phyloP scores from a whole-genome alignment of 1,140 invertebrate genomes.

The Drosophila chauvacae region DNA sequence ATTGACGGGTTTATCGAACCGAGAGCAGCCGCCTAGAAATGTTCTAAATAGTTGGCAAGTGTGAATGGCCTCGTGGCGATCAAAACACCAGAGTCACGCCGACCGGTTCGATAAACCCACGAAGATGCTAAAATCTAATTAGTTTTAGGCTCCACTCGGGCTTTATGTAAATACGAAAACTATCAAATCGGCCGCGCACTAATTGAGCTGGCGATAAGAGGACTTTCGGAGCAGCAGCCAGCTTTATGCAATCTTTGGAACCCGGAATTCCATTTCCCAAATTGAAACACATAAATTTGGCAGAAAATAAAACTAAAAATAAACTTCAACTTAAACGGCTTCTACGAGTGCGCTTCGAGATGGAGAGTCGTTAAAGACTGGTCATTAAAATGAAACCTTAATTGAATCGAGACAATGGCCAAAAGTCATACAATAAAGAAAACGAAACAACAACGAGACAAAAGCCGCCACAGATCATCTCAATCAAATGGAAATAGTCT shows the following conservation, averaged over 20 bases:
- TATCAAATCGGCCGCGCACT: slow-evolving; percentile 41
- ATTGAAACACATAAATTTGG: slow-evolving; percentile 69
- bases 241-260: slow-evolving; percentile 49
- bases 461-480: slow-evolving; percentile 31
- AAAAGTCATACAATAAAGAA: slow-evolving; percentile 20
- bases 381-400: slow-evolving; percentile 49
- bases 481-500: slow-evolving; percentile 60
- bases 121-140: slow-evolving; percentile 55
- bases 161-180: slow-evolving; percentile 65
- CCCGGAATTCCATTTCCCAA: slow-evolving; percentile 68
- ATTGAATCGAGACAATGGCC: slow-evolving; percentile 50
- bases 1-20: slow-evolving; percentile 14
- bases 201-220: slow-evolving; percentile 50
- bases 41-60: slow-evolving; percentile 63
- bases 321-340: slow-evolving; percentile 46
- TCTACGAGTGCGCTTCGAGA: slow-evolving; percentile 63
- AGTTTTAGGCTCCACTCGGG: slow-evolving; percentile 50
- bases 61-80: slow-evolving; percentile 56
- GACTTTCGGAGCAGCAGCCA: not conserved
- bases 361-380: slow-evolving; percentile 59
- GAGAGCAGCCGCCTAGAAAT: slow-evolving; percentile 24
- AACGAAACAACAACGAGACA: slow-evolving; percentile 11
- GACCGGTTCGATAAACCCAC: slow-evolving; percentile 61
- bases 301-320: slow-evolving; percentile 42
- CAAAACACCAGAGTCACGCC: slow-evolving; percentile 34